Evolutionary conservation across 2,113 vertebrate genomes (phyloP).

Genomic region (Malurus elegans): DNA sequence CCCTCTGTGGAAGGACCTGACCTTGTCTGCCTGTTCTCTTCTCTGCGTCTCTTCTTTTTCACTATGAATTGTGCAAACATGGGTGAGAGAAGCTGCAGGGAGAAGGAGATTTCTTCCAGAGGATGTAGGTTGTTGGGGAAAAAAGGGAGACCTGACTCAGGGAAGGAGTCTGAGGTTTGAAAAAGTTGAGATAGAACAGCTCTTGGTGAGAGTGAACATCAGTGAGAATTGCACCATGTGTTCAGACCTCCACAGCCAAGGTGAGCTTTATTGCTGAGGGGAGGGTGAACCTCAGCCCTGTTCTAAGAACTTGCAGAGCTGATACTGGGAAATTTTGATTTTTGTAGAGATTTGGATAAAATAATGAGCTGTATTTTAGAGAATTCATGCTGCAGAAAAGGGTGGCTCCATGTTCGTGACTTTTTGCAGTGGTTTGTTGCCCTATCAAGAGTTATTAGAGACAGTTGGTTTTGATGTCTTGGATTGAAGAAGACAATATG

Average conservation of each 20-base stretch:
- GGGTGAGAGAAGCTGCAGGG: background rate
- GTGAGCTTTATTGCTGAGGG: background rate
- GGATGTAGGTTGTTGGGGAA: background rate
- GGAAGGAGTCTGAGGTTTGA: background rate
- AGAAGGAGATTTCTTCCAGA: background rate
- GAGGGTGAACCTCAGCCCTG: background rate
- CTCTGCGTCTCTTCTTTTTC: background rate
- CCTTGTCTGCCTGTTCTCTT: background rate
- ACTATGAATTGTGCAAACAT: accelerated
- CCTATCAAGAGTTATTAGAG: background rate
- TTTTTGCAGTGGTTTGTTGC: background rate
- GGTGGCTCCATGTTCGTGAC: background rate
- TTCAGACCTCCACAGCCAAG: background rate
- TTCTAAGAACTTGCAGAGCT: background rate
- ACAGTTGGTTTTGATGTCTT: background rate
- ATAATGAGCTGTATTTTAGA: background rate
- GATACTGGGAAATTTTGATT: background rate
- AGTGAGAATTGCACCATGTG: accelerated
- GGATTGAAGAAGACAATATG: background rate
- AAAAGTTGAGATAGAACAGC: background rate
- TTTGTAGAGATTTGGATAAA: background rate
- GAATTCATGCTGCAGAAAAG: background rate
- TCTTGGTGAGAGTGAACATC: background rate
- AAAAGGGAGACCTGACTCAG: background rate
- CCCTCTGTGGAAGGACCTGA: background rate